Conservation (phyloP, 2,888 invertebrate genomes). For the Seira sanloemensis region DNA sequence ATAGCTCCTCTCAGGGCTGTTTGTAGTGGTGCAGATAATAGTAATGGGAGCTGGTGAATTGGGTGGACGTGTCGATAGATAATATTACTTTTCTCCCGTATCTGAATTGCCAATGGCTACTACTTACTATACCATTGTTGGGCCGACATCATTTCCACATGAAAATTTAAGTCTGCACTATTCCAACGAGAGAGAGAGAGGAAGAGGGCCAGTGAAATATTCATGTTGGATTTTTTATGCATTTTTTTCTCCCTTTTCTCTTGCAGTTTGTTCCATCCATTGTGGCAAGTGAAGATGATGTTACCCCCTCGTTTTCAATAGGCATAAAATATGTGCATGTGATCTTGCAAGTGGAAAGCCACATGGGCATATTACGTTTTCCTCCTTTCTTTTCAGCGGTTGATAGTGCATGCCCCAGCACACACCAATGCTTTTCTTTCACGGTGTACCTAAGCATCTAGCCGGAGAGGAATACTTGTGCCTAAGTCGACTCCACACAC, state of each 20-base stretch:
- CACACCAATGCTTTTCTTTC: slow-evolving; percentile 8
- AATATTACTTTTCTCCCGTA: slow-evolving; percentile 71
- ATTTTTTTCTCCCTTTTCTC: slow-evolving; percentile 8
- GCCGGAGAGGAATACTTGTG: background rate
- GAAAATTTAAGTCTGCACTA: background rate
- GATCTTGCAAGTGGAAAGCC: slow-evolving; percentile 22
- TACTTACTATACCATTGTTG: background rate
- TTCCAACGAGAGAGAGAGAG: background rate
- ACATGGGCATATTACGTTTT: slow-evolving; percentile 31
- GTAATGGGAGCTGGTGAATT: slow-evolving; percentile 73
- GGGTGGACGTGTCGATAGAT: slow-evolving; percentile 73
- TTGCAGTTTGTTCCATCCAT: background rate
- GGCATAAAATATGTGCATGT: slow-evolving; percentile 13
- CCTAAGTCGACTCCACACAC: too few relatives aligned
- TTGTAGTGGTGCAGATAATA: slow-evolving; percentile 72
- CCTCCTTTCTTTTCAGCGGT: background rate
- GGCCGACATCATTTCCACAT: slow-evolving; percentile 10
- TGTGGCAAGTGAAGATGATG: slow-evolving; percentile 8
- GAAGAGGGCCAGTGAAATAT: background rate
- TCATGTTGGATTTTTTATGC: slow-evolving; percentile 9
- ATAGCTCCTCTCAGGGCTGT: slow-evolving; percentile 62
- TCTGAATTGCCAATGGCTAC: slow-evolving; percentile 72
- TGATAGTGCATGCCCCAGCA: slow-evolving; percentile 17
- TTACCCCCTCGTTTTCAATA: background rate
- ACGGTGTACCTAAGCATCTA: background rate